Evolutionary conservation across 2,797 vertebrate species (phyloP), one percentile per base, ranked within the genome.

Genomic region (Crenuchus spilurus): DNA sequence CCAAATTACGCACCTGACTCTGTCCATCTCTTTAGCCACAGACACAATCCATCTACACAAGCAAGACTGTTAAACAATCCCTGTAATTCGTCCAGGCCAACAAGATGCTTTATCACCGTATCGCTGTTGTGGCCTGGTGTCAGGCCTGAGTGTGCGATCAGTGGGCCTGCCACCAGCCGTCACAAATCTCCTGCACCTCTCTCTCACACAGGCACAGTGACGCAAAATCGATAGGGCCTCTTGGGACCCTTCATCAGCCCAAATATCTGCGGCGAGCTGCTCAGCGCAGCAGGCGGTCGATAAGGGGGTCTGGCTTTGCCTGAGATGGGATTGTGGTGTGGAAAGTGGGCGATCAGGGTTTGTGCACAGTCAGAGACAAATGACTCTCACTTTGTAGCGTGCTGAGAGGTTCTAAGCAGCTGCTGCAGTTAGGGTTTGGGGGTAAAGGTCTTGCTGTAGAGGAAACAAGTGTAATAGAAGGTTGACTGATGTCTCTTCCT

Each of bases 141-240:
- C 13, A 26, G 63, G 70, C 42, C n/a, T 66, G 70, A 72, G 73
- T 64, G 35, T 33, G 52, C 24, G 24, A 66, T 64, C 72, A 78
- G 60, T 31, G 51, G 26, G 20, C 57, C 49, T 74, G 70, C 78
- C 79, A 74, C 54, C 24, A 69, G 84, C 80, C 79, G 72, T 83
- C 89, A 90, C 89, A 89, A 89, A 90, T 90, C 89, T 86, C 83
- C 68, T 71, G 79, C 83, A 82, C 75, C 73, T 85, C 76, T 88
- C 80, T 81, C 78, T 68, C 80, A 80, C 70, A 79, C 58, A 54
- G 72, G 73, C 63, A 72, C 75, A 46, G 24, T 68, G 88, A 89
- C 84, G 80, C 84, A 79, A 90, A 91, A 91, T 92, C 88, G 86
- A 91, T 92, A 83, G 74, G 70, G 72, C 83, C 86, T 89, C 84